Evolutionary conservation across 2,888 invertebrate genomes (phyloP), one percentile per base, ranked within the genome.

Genomic region (Sceliomorpha sp.): DNA sequence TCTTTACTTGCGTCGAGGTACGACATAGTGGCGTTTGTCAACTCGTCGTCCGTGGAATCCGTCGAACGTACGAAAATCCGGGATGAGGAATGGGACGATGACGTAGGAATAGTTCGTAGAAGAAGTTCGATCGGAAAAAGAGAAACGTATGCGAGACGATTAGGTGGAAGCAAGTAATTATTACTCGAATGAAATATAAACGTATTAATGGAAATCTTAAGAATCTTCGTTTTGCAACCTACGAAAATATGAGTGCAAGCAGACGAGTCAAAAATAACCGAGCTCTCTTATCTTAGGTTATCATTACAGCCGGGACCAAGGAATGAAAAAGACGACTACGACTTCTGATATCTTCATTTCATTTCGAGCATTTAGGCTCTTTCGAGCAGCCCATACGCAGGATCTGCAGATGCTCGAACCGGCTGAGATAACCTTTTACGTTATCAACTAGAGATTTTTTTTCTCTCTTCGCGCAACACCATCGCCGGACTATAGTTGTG

Each of bases 211-310:
- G 20, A 20, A 10, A 32, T 10, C 10, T 14, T 45, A 29, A 13
- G 27, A 29, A 20, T 39, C 20, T n/a, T 12, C 17, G 39, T 50
- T 51, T 39, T 31, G 31, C 12, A 10, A 32, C 10, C 24, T 34
- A 40, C 8, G 9, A 2, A 34, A 48, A 56, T 26, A 64, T 56
- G 36, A 6, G 31, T 36, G 29, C 24, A 8, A 44, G 42, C 36
- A 36, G 14, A 34, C 42, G 36, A 12, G 37, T 39, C 44, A 37
- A 44, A 58, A 50, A 51, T 44, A 50, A 50, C 44, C 47, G 45
- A 29, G 37, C 39, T 27, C 39, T 27, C 51, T 26, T 66, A 66
- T 66, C 64, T 56, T 39, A 37, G 67, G 59, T 67, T 67, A 67
- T 67, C 59, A 44, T 12, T 27, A 9, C 7, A 24, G 40, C 29